Evolutionary conservation across 2,888 invertebrate species (phyloP).

Genomic region (Ptychoptera albimana): DNA sequence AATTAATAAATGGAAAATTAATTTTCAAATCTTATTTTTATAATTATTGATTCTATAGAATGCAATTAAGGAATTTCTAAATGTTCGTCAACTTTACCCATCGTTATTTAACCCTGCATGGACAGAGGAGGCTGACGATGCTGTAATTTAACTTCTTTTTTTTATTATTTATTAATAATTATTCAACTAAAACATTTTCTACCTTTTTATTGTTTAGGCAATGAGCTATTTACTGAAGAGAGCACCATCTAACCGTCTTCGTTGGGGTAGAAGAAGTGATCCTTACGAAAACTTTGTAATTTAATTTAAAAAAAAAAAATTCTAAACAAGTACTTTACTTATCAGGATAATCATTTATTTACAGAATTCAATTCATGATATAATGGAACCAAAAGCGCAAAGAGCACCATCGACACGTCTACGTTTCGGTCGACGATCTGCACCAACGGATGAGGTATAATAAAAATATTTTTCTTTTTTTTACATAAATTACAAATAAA

Average conservation of each 20-base stretch:
- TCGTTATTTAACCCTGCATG: too few relatives aligned
- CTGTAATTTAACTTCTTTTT: too few relatives aligned
- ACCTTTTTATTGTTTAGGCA: too few relatives aligned
- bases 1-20: background rate
- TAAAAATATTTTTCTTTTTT: background rate
- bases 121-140: too few relatives aligned
- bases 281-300: conserved; percentile 24
- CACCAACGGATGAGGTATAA: background rate
- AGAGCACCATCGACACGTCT: conserved; percentile 5
- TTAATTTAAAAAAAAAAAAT: too few relatives aligned
- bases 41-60: too few relatives aligned
- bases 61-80: background rate
- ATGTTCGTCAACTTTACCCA: too few relatives aligned
- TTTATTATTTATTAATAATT: too few relatives aligned
- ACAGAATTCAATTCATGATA: background rate
- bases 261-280: conserved; percentile 62
- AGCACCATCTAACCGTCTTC: conserved; percentile 57
- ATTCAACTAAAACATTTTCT: too few relatives aligned
- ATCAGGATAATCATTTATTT: too few relatives aligned
- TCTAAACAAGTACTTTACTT: too few relatives aligned
- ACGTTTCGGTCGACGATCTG: conserved; percentile 7
- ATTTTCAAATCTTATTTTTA: background rate
- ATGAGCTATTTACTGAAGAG: conserved; percentile 17
- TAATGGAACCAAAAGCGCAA: background rate
- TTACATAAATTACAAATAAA: background rate